These are phyloP conservation scores for Tiliqua scincoides DNA, from an alignment of 2,113 vertebrate species.

Conservation along the genomic window DNA sequence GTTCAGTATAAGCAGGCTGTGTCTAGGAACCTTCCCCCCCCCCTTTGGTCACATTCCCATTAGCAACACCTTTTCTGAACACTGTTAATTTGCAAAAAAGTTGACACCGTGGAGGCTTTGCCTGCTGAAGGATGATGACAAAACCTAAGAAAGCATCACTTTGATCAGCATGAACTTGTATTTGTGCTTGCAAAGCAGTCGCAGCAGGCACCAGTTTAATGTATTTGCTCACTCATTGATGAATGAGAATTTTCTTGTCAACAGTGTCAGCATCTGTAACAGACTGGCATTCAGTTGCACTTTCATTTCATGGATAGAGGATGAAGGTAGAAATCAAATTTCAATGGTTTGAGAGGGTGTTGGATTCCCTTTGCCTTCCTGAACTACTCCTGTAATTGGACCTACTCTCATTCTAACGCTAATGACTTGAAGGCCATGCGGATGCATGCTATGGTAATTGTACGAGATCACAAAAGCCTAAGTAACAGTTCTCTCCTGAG, in stretches of 20 bases:
- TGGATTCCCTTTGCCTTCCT: conserved; percentile 3
- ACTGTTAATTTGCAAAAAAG: conserved; percentile 27
- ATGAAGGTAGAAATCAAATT: conserved; percentile 22
- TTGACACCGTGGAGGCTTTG: conserved; percentile 26
- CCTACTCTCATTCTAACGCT: conserved; percentile 44
- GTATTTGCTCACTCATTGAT: conserved; percentile 47
- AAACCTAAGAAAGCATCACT: conserved; percentile 43
- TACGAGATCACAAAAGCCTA: conserved; percentile 45
- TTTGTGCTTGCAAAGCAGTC: conserved; percentile 28
- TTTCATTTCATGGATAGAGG: conserved; percentile 29
- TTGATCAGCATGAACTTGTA: conserved; percentile 35
- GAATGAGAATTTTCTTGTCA: conserved; percentile 46
- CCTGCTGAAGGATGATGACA: conserved; percentile 27
- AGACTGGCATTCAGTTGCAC: neutral
- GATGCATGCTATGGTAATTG: conserved; percentile 44
- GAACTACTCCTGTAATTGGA: conserved; percentile 50
- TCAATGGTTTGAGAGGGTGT: conserved; percentile 22
- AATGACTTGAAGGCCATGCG: conserved; percentile 38
- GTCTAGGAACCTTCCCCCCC: neutral
- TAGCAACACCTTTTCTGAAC: conserved; percentile 10
- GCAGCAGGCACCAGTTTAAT: neutral
- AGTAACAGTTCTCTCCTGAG: conserved; percentile 53
- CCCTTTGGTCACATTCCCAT: neutral
- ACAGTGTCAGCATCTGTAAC: conserved; percentile 29
- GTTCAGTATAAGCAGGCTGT: neutral